Conservation (phyloP, 1,140 invertebrate genomes). For the Eurosta solidaginis region DNA sequence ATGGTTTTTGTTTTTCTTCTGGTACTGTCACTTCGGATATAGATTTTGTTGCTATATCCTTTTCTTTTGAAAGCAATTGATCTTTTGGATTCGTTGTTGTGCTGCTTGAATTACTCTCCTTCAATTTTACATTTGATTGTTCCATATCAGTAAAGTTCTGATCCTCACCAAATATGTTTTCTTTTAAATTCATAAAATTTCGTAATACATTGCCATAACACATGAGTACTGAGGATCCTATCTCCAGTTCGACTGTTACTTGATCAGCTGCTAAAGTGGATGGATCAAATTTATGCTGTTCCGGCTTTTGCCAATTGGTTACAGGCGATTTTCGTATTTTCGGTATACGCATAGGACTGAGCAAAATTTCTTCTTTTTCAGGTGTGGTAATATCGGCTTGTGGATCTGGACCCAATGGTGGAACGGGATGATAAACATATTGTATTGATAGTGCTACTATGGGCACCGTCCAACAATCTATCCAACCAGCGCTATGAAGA, state of each 20-base stretch:
- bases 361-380: slow-evolving; percentile 88
- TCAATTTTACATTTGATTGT: slow-evolving; percentile 61
- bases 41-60: slow-evolving; percentile 61
- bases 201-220: slow-evolving; percentile 88
- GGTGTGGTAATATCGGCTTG: slow-evolving; percentile 91
- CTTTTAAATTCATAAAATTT: slow-evolving; percentile 88
- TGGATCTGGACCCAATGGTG: slow-evolving; percentile 80
- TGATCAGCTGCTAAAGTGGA: slow-evolving; percentile 80
- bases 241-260: slow-evolving; percentile 88
- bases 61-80: slow-evolving; percentile 52
- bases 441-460: slow-evolving; percentile 89
- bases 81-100: slow-evolving; percentile 50
- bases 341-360: slow-evolving; percentile 89
- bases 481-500: slow-evolving; percentile 71
- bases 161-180: slow-evolving; percentile 96
- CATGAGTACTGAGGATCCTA: slow-evolving; percentile 87
- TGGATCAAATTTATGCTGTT: slow-evolving; percentile 82
- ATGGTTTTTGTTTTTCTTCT: slow-evolving; percentile 65
- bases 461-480: slow-evolving; percentile 94
- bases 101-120: slow-evolving; percentile 41
- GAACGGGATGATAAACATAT: slow-evolving; percentile 90
- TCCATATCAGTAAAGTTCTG: slow-evolving; percentile 93
- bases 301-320: slow-evolving; percentile 65
- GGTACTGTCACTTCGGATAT: slow-evolving; percentile 65
- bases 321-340: slow-evolving; percentile 73